These are phyloP conservation scores for Drosophila willistoni DNA, from an alignment of 1,140 invertebrate genomes.

Conservation along the genomic window DNA sequence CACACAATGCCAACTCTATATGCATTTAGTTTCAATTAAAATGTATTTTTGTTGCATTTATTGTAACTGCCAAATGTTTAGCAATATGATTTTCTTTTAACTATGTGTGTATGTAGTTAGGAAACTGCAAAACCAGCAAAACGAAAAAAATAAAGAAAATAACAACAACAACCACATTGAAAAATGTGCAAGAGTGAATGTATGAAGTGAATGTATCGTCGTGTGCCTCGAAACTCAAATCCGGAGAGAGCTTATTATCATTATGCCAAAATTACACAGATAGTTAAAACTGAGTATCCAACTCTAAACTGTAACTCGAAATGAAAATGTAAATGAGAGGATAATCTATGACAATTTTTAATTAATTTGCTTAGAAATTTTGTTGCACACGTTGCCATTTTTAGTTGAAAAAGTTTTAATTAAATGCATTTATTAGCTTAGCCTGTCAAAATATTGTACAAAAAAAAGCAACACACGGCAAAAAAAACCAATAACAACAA, in stretches of 20 bases:
- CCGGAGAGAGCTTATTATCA: constrained; percentile 60
- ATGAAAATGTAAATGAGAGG: constrained; percentile 36
- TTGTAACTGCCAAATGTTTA: neutral
- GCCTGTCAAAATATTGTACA: constrained; percentile 24
- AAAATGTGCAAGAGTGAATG: constrained; percentile 7
- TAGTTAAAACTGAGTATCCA: neutral
- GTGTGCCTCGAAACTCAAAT: constrained; percentile 55
- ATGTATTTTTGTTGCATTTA: neutral
- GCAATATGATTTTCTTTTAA: neutral
- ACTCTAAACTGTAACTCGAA: constrained; percentile 32
- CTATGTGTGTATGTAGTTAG: constrained; percentile 22
- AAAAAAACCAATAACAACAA: constrained; percentile 47
- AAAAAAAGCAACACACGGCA: constrained; percentile 14
- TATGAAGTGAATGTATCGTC: constrained; percentile 19
- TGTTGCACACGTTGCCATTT: constrained; percentile 56
- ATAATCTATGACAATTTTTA: constrained; percentile 42
- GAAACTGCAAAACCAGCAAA: constrained; percentile 34
- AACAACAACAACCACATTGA: neutral
- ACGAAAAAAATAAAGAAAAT: neutral
- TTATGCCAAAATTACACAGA: constrained; percentile 44
- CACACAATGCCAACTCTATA: constrained; percentile 19
- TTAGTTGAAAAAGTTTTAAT: constrained; percentile 39
- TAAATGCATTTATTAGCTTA: constrained; percentile 39
- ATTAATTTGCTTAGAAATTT: constrained; percentile 45
- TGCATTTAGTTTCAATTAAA: constrained; percentile 40